Evolutionary conservation across 2,797 vertebrate species (phyloP), one percentile per base, ranked within the genome.

Genomic region (Darevskia nairensis): DNA sequence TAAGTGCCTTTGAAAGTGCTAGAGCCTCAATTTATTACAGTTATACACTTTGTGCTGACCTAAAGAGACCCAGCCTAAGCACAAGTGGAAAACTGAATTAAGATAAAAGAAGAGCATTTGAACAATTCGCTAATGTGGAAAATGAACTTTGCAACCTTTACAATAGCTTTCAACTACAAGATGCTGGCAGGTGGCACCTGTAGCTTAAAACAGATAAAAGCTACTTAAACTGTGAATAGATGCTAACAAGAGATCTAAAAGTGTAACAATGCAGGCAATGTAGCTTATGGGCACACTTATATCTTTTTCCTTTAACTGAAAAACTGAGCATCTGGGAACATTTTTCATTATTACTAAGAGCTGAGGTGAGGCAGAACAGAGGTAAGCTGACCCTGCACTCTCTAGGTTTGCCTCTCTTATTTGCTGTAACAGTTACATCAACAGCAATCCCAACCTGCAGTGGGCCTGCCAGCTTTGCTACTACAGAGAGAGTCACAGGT

Each of bases 161-260:
- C 93, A 92, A 92, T 82, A 96, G 89, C 93, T 94, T 93, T 92
- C 92, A 90, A 89, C 94, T 96, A 94, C 94, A 88, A 90, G 88
- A 94, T 94, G 91, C 84, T 92, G 91, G 92, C 91, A 89, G 91
- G 92, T 91, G 85, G 93, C 88, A 79, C n/a, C 89, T 93, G 93
- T 91, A 92, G 91, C 78, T 94, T 88, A 35, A 80, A 71, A 7
- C 23, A 13, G 71, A 80, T n/a, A 74, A 35, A 84, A 46, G 25
- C 50, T 46, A 74, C 25, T 59, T 72, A 44, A 55, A 80, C 8
- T 4, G 44, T 74, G 55, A 59, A 80, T 25, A 85, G 46, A 46
- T 85, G 41, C 29, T 80, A 85, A 84, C 8, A 39, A 85, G 55
- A 75, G 61, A 66, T 66, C 69, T 50, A 44, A n/a, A 87, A 72